These are phyloP conservation scores for Menura novaehollandiae DNA, from an alignment of 2,113 vertebrate genomes.

Conservation along the genomic window DNA sequence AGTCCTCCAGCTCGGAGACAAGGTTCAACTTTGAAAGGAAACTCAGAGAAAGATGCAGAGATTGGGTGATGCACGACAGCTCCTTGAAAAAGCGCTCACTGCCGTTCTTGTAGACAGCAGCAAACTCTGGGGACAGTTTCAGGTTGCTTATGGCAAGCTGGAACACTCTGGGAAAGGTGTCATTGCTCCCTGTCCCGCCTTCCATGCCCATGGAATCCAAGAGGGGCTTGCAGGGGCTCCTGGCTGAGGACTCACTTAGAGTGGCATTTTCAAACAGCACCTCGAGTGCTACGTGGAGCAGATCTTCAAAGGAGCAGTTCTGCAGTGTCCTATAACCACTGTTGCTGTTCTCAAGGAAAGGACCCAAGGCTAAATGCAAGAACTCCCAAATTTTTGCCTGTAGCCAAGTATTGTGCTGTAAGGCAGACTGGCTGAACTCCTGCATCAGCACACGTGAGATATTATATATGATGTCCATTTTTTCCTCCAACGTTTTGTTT, in stretches of 20 bases:
- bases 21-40: conserved; percentile 21
- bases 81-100: not conserved
- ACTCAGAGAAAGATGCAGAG: conserved; percentile 25
- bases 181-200: not conserved
- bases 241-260: not conserved
- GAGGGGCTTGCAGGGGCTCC: conserved; percentile 28
- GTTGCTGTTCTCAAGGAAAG: not conserved
- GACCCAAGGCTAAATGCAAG: not conserved
- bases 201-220: not conserved
- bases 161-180: conserved; percentile 6
- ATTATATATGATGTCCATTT: not conserved
- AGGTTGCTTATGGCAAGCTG: conserved; percentile 21
- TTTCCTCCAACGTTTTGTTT: conserved; percentile 17
- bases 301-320: not conserved
- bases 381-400: not conserved
- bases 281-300: not conserved
- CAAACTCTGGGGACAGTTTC: conserved; percentile 37
- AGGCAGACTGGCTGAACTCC: not conserved
- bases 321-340: not conserved
- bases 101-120: not conserved
- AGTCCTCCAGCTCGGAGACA: not conserved
- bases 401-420: not conserved
- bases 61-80: not conserved
- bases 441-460: conserved; percentile 29
- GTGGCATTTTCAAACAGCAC: conserved; percentile 48